Evolutionary conservation across 2,797 vertebrate genomes (phyloP), one percentile per base, ranked within the genome.

Genomic region (Acanthurus lineatus): DNA sequence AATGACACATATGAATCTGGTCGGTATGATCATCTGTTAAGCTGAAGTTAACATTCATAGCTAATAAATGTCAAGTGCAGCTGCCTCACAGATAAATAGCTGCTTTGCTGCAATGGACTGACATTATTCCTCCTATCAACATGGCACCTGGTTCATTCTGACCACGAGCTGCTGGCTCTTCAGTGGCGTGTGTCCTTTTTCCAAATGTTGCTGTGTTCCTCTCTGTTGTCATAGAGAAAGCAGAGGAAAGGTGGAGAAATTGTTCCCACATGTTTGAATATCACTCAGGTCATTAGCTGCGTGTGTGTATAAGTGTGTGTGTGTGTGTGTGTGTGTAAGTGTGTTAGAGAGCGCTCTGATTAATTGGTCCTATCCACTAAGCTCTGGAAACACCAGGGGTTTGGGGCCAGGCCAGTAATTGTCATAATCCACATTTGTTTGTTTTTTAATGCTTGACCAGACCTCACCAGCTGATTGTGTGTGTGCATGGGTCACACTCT

Each of bases 181-280:
- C 76, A 69, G 75, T 73, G 83, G 75, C 59, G 47, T 87, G 83
- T 86, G 87, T 87, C 87, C 82, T 82, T 86, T 79, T 74, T 51
- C 53, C 61, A 51, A 83, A 74, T 38, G 69, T 84, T 86, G 83
- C 85, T 83, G 60, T 89, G 87, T 89, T 89, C 73, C 76, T 86
- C 73, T 75, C 69, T 91, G 91, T 90, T 92, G 90, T 92, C 91
- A 89, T 85, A 91, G 86, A 87, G 82, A 73, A 69, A 89, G 86
- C 76, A 63, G 53, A 70, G 86, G 86, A 79, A 66, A 53, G 84
- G 78, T 73, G 76, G 67, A 87, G 67, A 91, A 92, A 92, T 90
- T 81, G 91, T 87, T 92, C 82, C 90, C 90, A 93, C 79, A 92
- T 91, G 91, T 92, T 82, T 88, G 89, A 92, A 89, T 91, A 92